A percentile compares a stretch with the other conserved stretches of the same genome.
phyloP scores from a whole-genome alignment of 2,113 vertebrate species.

The Danionella cerebrum region DNA sequence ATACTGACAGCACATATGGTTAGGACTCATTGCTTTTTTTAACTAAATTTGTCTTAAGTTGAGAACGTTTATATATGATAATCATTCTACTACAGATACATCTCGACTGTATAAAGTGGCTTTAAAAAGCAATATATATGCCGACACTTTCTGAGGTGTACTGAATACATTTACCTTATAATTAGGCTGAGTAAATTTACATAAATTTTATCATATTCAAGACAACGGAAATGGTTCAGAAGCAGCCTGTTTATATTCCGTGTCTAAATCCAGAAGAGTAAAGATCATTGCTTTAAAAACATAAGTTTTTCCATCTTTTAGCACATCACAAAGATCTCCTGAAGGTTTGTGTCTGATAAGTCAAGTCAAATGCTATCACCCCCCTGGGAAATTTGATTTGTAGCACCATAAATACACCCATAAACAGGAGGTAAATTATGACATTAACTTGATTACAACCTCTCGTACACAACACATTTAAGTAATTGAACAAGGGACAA shows the following conservation, averaged over 20 bases:
- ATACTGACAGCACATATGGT: too few species aligned
- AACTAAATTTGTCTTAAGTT: too few species aligned
- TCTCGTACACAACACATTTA: not conserved
- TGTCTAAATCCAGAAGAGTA: too few species aligned
- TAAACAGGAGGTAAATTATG: not conserved
- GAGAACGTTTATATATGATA: too few species aligned
- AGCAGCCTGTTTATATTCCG: not conserved
- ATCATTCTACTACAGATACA: too few species aligned
- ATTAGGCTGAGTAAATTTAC: too few species aligned
- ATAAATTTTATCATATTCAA: too few species aligned
- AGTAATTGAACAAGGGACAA: not conserved
- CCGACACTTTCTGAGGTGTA: too few species aligned
- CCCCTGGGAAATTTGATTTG: not conserved
- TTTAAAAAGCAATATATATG: too few species aligned
- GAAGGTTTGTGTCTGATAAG: not conserved
- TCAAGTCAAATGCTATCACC: not conserved
- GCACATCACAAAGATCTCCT: not conserved
- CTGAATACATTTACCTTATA: too few species aligned
- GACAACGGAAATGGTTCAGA: not conserved
- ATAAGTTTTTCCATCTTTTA: not conserved
- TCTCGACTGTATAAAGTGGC: too few species aligned
- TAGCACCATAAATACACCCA: not conserved
- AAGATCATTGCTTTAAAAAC: not conserved
- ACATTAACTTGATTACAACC: constrained; percentile 1
- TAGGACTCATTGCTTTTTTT: too few species aligned